Evolutionary conservation across 2,888 invertebrate genomes (phyloP).

Genomic region (Mythimna impura): DNA sequence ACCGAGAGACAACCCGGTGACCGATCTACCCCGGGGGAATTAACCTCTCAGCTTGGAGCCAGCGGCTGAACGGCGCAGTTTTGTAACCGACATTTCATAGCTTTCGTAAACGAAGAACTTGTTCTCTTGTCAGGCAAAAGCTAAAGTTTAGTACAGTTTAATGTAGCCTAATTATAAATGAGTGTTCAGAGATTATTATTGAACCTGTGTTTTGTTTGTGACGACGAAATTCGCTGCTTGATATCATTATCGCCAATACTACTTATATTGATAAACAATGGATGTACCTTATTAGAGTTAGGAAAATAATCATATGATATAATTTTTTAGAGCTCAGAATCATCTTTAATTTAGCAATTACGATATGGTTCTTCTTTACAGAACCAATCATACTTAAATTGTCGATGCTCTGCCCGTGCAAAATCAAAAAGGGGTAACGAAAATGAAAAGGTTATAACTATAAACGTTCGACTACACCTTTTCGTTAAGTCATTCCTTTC

Average conservation of each 20-base stretch:
- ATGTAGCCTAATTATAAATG: too few relatives aligned
- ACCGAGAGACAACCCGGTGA: constrained; percentile 37
- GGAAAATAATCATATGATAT: background rate
- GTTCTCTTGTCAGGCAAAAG: too few relatives aligned
- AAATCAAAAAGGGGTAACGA: background rate
- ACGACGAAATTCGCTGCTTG: too few relatives aligned
- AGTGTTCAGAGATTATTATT: too few relatives aligned
- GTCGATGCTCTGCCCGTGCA: too few relatives aligned
- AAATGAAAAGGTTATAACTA: background rate
- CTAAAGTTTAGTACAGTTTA: too few relatives aligned
- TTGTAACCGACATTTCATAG: constrained; percentile 16
- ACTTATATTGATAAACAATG: too few relatives aligned
- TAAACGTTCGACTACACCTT: background rate
- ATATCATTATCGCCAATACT: too few relatives aligned
- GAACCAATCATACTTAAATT: background rate
- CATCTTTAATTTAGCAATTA: background rate
- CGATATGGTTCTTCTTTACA: background rate
- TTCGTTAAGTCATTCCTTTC: background rate
- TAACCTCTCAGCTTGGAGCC: constrained; percentile 33
- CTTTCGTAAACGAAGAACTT: constrained; percentile 4
- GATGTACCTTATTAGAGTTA: background rate
- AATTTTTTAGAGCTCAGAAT: too few relatives aligned
- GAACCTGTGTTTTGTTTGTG: too few relatives aligned
- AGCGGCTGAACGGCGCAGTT: background rate
- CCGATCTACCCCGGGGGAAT: constrained; percentile 35